Percentiles rank a stretch among this genome's conserved stretches.
phyloP scores from a whole-genome alignment of 1,140 invertebrate species.

The Acyrthosiphon pisum region DNA sequence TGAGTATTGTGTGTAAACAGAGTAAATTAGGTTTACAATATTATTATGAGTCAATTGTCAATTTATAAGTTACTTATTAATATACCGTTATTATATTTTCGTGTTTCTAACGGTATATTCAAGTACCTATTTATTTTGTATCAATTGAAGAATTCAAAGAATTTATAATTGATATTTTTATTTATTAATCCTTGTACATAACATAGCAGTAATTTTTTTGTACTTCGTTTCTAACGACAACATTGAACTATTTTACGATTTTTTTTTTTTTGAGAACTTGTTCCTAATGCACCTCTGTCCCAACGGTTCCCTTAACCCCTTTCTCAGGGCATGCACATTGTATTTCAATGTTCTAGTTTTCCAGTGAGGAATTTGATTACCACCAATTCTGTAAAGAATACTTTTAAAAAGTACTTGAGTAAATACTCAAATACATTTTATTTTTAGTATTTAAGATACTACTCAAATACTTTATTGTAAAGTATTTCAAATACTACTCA shows the following conservation, averaged over 20 bases:
- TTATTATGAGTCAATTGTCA: too few species aligned
- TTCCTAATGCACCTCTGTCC: background rate
- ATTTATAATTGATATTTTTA: background rate
- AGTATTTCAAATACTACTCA: too few species aligned
- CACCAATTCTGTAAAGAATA: too few species aligned
- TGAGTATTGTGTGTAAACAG: background rate
- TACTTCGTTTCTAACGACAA: background rate
- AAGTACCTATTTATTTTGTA: background rate
- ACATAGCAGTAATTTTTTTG: background rate
- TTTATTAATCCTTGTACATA: background rate
- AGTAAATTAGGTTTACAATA: background rate
- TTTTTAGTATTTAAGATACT: too few species aligned
- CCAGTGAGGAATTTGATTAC: background rate
- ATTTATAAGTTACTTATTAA: too few species aligned
- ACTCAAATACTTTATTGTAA: too few species aligned
- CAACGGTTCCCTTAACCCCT: background rate
- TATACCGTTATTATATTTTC: too few species aligned
- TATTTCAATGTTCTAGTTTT: background rate
- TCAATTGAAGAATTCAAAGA: background rate
- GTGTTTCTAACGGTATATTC: background rate
- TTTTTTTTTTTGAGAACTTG: background rate
- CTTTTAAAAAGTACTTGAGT: too few species aligned
- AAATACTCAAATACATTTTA: too few species aligned
- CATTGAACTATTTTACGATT: background rate
- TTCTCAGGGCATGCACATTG: background rate